phyloP scores from a whole-genome alignment of 2,888 invertebrate species.

The Penaeus monodon region DNA sequence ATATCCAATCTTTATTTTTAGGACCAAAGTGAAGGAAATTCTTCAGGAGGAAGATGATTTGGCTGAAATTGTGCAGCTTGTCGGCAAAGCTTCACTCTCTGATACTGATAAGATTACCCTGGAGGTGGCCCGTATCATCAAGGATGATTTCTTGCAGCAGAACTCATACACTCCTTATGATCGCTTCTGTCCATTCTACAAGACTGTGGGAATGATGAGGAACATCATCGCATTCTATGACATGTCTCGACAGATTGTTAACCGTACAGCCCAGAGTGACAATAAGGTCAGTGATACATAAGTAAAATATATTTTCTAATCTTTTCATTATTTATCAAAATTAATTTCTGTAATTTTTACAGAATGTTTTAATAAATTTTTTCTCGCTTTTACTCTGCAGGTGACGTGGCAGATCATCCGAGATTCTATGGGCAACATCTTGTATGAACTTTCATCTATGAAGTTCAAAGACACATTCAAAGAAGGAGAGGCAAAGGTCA shows the following conservation, averaged over 20 bases:
- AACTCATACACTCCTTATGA: conserved; percentile 96
- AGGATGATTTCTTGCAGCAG: conserved; percentile 99
- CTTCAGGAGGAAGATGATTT: conserved; percentile 99
- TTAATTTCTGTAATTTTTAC: no score
- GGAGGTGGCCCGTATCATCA: conserved; percentile 97
- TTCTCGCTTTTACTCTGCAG: conserved; percentile 70
- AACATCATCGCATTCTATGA: conserved; percentile 99
- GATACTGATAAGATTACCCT: conserved; percentile 99
- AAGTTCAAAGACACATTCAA: conserved; percentile 99
- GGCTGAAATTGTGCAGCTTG: conserved; percentile 99
- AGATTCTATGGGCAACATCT: conserved; percentile 94
- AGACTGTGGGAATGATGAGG: conserved; percentile 97
- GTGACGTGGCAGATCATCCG: conserved; percentile 98
- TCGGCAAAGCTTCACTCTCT: conserved; percentile 98
- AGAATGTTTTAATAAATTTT: background rate
- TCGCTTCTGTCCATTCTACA: conserved; percentile 99
- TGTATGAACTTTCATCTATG: conserved; percentile 98
- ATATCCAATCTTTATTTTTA: conserved; percentile 7
- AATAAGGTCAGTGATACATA: conserved; percentile 75
- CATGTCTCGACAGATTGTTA: conserved; percentile 96
- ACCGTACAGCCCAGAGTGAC: conserved; percentile 97
- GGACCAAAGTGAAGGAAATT: conserved; percentile 80
- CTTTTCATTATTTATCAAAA: background rate
- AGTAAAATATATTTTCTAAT: background rate
- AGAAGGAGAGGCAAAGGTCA: conserved; percentile 97